Evolutionary conservation across 2,888 invertebrate genomes (phyloP).

Genomic region (Drosophila fungiperda): DNA sequence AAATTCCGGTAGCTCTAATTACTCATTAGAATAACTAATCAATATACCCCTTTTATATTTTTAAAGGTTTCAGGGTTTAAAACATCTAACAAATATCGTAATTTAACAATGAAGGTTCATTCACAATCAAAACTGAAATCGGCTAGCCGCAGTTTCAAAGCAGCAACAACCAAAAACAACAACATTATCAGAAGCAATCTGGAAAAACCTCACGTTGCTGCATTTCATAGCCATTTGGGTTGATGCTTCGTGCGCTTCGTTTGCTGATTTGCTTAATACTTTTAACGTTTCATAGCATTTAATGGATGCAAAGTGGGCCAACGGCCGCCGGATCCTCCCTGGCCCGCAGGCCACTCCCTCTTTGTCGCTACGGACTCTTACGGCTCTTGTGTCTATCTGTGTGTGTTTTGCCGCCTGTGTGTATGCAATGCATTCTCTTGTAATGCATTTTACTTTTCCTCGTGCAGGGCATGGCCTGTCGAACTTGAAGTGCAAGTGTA

Average conservation of each 20-base stretch:
- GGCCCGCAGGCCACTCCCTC: neutral
- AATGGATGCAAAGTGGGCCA: conserved; percentile 53
- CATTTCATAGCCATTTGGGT: conserved; percentile 43
- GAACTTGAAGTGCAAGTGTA: conserved; percentile 63
- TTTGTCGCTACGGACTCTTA: neutral
- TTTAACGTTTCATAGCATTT: conserved; percentile 71
- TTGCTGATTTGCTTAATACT: conserved; percentile 65
- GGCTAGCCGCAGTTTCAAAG: conserved; percentile 69
- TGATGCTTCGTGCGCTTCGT: conserved; percentile 34
- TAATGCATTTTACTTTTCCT: conserved; percentile 70
- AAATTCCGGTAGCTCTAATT: neutral
- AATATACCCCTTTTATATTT: neutral
- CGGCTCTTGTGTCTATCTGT: neutral
- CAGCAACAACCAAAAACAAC: conserved; percentile 4
- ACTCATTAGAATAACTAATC: neutral
- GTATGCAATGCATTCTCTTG: conserved; percentile 58
- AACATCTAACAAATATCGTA: conserved; percentile 9
- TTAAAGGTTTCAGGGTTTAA: neutral
- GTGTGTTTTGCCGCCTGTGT: conserved; percentile 20
- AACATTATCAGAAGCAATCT: conserved; percentile 6
- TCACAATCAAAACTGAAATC: conserved; percentile 47
- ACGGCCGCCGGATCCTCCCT: conserved; percentile 9
- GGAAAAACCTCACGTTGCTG: conserved; percentile 24
- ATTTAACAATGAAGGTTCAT: conserved; percentile 33
- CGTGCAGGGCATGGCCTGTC: conserved; percentile 51